These are phyloP conservation scores for Chlorops oryzae DNA, from an alignment of 1,140 invertebrate species.

Conservation along the genomic window DNA sequence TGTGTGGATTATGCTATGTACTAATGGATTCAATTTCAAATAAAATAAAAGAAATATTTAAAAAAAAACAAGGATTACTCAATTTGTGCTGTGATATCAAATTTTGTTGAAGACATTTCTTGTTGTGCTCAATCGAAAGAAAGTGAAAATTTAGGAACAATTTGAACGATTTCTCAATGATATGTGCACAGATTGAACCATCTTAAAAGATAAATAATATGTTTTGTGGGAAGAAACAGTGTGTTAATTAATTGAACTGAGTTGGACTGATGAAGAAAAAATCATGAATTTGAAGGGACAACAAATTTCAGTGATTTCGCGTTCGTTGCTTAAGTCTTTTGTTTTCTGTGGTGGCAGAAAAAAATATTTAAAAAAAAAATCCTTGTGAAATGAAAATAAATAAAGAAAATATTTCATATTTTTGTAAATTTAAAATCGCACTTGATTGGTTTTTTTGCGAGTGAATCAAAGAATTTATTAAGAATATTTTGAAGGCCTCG, in stretches of 20 bases:
- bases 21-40: not conserved
- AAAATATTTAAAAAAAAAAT: conserved; percentile 1
- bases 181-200: too few relatives aligned
- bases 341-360: not conserved
- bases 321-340: conserved; percentile 23
- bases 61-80: not conserved
- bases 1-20: not conserved
- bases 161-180: conserved; percentile 18
- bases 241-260: too few relatives aligned
- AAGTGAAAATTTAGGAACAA: not conserved
- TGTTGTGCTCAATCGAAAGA: not conserved
- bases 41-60: not conserved
- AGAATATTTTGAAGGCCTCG: too few relatives aligned
- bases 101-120: too few relatives aligned
- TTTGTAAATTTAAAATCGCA: not conserved
- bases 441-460: too few relatives aligned
- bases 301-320: conserved; percentile 10
- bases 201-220: too few relatives aligned
- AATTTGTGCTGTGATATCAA: not conserved
- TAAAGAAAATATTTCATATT: not conserved
- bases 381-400: not conserved
- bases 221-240: too few relatives aligned
- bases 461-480: too few relatives aligned
- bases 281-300: too few relatives aligned
- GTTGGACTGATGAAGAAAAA: too few relatives aligned